phyloP scores from a whole-genome alignment of 1,140 invertebrate species.

The Sesamia nonagrioides region DNA sequence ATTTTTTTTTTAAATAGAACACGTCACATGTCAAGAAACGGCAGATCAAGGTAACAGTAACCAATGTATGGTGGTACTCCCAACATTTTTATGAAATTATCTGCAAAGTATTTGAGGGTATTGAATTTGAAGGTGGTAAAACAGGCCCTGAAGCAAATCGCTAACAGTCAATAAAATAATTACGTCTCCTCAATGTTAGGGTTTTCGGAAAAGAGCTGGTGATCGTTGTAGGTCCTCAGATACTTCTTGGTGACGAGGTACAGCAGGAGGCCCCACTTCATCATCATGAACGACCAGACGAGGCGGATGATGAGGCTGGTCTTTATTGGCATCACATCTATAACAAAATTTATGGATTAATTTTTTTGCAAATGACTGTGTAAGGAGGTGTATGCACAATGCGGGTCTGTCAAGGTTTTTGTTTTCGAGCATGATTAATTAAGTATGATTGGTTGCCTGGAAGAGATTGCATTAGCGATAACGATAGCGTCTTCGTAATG shows the following conservation, averaged over 20 bases:
- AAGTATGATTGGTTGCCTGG: too few relatives aligned
- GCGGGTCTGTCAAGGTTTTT: too few relatives aligned
- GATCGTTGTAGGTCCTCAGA: constrained; percentile 77
- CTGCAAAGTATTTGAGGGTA: neutral
- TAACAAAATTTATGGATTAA: constrained; percentile 49
- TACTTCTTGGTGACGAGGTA: constrained; percentile 76
- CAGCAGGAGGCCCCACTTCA: constrained; percentile 78
- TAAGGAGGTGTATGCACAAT: too few relatives aligned
- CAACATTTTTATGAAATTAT: too few relatives aligned
- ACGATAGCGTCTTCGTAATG: too few relatives aligned
- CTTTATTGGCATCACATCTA: constrained; percentile 74
- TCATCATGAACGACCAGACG: constrained; percentile 82
- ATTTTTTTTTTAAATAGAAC: too few relatives aligned
- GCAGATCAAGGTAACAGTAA: too few relatives aligned
- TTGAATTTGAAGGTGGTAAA: neutral
- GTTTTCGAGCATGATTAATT: too few relatives aligned
- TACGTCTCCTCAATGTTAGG: constrained; percentile 82
- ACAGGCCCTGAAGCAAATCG: constrained; percentile 12
- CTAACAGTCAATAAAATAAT: constrained; percentile 42
- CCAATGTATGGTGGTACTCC: too few relatives aligned
- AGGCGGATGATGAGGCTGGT: constrained; percentile 75
- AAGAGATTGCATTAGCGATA: too few relatives aligned
- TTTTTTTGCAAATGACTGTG: neutral
- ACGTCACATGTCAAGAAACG: too few relatives aligned
- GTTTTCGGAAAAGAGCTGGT: constrained; percentile 80